phyloP scores from a whole-genome alignment of 1,140 invertebrate genomes.

The Formica exsecta region DNA sequence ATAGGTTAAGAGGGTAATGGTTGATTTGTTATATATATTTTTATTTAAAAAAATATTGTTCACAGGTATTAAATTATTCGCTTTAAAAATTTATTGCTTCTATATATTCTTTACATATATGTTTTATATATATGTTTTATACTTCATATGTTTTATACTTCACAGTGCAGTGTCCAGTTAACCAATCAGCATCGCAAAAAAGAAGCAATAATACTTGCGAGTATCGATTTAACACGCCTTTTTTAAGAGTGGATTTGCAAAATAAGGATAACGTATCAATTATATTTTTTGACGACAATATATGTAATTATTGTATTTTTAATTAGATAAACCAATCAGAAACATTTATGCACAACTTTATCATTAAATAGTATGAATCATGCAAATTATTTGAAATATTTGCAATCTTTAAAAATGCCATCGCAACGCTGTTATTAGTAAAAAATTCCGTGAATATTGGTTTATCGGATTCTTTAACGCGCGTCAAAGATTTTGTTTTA shows the following conservation, averaged over 20 bases:
- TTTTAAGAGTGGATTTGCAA: not conserved
- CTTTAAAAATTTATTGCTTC: not conserved
- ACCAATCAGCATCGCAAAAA: too few relatives aligned
- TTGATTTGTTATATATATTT: not conserved
- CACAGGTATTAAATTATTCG: conserved; percentile 1
- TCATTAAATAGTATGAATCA: conserved; percentile 12
- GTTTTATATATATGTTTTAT: not conserved
- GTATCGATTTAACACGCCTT: too few relatives aligned
- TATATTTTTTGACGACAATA: not conserved
- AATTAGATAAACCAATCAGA: not conserved
- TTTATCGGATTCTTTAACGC: conserved; percentile 36
- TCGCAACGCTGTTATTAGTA: conserved; percentile 37
- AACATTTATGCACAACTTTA: not conserved
- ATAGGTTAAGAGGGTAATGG: not conserved
- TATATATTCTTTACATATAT: not conserved
- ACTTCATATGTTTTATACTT: not conserved
- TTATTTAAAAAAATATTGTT: not conserved
- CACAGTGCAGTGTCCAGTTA: too few relatives aligned
- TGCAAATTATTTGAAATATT: conserved; percentile 43
- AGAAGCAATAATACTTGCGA: too few relatives aligned
- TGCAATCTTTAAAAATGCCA: conserved; percentile 40
- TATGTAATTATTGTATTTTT: conserved; percentile 10
- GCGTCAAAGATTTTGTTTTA: conserved; percentile 33
- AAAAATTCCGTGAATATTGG: conserved; percentile 58
- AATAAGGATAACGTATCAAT: not conserved